These are phyloP conservation scores for Cephus nigrinus DNA, from an alignment of 2,888 invertebrate species.

Conservation along the genomic window DNA sequence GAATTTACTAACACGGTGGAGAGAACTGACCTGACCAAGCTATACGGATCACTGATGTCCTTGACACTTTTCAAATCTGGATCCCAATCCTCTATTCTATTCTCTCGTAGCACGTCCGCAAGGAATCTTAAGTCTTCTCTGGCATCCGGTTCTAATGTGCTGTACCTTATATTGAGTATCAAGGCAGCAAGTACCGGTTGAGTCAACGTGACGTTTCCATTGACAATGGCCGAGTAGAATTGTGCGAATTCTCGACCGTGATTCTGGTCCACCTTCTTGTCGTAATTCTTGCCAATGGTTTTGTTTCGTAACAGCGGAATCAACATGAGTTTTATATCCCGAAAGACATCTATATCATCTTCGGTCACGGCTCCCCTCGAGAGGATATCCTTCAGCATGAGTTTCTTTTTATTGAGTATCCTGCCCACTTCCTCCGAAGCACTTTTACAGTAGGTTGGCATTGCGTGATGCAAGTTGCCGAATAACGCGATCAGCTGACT, in stretches of 20 bases:
- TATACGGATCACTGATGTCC: conserved; percentile 22
- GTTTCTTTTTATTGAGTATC: conserved; percentile 19
- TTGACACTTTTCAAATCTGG: conserved; percentile 11
- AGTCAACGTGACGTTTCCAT: conserved; percentile 25
- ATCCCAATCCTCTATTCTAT: conserved; percentile 30
- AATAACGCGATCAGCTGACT: conserved; percentile 29
- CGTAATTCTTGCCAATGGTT: conserved; percentile 1
- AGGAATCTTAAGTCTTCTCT: conserved; percentile 32
- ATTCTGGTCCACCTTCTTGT: conserved; percentile 5
- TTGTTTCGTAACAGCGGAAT: conserved; percentile 21
- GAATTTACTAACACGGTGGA: conserved; percentile 15
- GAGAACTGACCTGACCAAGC: conserved; percentile 23
- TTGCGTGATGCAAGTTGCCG: conserved; percentile 15
- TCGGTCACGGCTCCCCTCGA: background rate
- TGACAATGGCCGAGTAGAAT: conserved; percentile 25
- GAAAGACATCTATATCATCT: conserved; percentile 24
- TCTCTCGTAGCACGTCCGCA: conserved; percentile 28
- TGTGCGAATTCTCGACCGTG: conserved; percentile 31
- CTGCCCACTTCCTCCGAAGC: conserved; percentile 20
- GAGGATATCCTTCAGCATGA: conserved; percentile 13
- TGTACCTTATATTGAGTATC: conserved; percentile 30
- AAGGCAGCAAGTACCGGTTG: conserved; percentile 33
- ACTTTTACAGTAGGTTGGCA: conserved; percentile 27
- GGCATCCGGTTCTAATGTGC: conserved; percentile 21
- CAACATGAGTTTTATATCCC: conserved; percentile 27